Base-by-base conservation (phyloP, 2,888 invertebrate genomes). In the Dinocampus coccinellae region DNA sequence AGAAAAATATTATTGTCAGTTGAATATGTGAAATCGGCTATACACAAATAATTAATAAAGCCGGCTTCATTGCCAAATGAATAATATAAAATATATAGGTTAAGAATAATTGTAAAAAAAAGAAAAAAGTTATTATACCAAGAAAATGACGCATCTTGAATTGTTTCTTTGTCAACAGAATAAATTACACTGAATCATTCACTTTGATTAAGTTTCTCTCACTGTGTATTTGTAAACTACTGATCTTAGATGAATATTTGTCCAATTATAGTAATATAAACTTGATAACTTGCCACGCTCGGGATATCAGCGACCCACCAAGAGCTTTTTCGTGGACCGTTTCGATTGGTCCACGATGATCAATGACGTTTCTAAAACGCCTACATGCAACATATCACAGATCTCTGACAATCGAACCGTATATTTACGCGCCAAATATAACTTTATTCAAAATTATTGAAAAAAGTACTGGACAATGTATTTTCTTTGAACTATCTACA, bases 281-380 rank as follows among this genome's bases (percentile, higher is more conserved):
- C n/a, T 3, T 7, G 16, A 53, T 55, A 20, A 29, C 13, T 53
- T 36, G 16, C 33, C 52, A 53, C 65, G 52, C 52, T 65, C 11
- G 13, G 24, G 7, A 57, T 24, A 26, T 22, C 11, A 24, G 4
- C 29, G 13, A n/a, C n/a, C 58, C n/a, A 36, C 20, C 20, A 57
- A 11, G 34, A 70, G 65, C 69, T 75, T 81, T 79, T 81, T 86
- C 87, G 87, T 87, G 87, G 85, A 84, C 75, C 75, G 62, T 79
- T 73, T 70, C 75, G 75, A 86, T 86, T 87, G 84, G 87, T 83
- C 80, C 82, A 79, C 81, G 81, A 76, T 53, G 33, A 42, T 33
- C 39, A 60, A 70, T 70, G 26, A 24, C 42, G 47, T 47, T 47
- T 57, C 26, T 34, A 57, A 16, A 29, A n/a, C 52, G 9, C 29